Evolutionary conservation across 1,140 invertebrate genomes (phyloP), one percentile per base, ranked within the genome.

Genomic region (Euglossa dilemma): DNA sequence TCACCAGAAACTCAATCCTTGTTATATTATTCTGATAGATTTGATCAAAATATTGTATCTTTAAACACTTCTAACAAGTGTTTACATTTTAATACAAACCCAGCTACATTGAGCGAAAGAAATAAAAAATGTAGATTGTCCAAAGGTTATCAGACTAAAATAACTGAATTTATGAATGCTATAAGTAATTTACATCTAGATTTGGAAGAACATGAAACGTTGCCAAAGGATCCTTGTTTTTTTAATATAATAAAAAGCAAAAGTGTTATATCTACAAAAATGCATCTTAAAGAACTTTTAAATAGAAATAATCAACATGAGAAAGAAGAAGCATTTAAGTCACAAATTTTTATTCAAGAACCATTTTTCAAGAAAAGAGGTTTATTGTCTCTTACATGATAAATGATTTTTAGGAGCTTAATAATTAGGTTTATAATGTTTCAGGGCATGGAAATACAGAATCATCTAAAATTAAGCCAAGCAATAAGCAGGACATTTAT

Each of bases 1-100:
- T n/a, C 69, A 43, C 47, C 70, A 18, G 14, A 74, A 66, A 56
- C 59, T 28, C 70, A 47, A 18, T 74, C 79, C 9, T n/a, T 81
- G 11, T 23, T 72, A 52, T 56, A 81, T 23, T 64, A 45, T 54
- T 73, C 47, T 43, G 28, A 80, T 16, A 80, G 18, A 73, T 28
- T 74, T 6, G 25, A 80, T 64, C 28, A 25, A 20, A 52, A 80
- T 28, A 47, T 8, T 14, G 8, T 52, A 25, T 20, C 54, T 61
- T 14, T n/a, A 0, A n/a, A 28, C 0, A 16, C 16, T 47, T 18
- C 47, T 25, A 74, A 63, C 28, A 80, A 52, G 54, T 64, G 23
- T 52, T 52, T 64, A 18, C n/a, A 63, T 12, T 7, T 28, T 52
- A 28, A 54, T 64, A 25, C 16, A 54, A 45, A 80, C 23, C 54